phyloP scores from a whole-genome alignment of 2,113 vertebrate genomes.

The Pygoscelis antarcticus region DNA sequence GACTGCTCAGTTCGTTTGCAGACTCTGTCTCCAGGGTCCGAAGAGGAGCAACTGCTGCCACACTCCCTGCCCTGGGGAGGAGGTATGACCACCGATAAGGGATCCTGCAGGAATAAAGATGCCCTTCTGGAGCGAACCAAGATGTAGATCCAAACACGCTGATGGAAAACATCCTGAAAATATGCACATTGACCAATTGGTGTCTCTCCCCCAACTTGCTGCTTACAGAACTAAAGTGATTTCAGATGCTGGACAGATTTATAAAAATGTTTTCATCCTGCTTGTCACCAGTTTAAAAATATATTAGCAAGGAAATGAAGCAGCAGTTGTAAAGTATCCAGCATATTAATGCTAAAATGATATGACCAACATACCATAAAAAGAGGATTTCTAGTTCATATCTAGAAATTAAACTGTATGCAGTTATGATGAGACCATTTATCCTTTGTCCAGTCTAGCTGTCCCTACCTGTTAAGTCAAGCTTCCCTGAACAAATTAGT shows the following conservation, averaged over 20 bases:
- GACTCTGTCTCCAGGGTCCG: background rate
- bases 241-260: background rate
- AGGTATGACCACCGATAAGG: background rate
- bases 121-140: background rate
- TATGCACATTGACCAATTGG: background rate
- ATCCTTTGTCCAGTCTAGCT: background rate
- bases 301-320: background rate
- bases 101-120: background rate
- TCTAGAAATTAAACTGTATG: background rate
- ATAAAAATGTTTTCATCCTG: background rate
- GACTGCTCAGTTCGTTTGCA: constrained; percentile 19
- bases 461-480: background rate
- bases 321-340: background rate
- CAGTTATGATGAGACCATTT: background rate
- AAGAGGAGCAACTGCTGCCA: background rate
- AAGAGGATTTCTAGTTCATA: background rate
- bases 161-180: background rate
- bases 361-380: background rate
- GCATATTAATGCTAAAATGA: background rate
- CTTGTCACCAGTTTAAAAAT: background rate
- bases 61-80: background rate
- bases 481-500: background rate
- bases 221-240: background rate
- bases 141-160: background rate
- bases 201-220: background rate